Evolutionary conservation across 2,888 invertebrate species (phyloP).

Genomic region (Rhopalosiphum nymphaeae): DNA sequence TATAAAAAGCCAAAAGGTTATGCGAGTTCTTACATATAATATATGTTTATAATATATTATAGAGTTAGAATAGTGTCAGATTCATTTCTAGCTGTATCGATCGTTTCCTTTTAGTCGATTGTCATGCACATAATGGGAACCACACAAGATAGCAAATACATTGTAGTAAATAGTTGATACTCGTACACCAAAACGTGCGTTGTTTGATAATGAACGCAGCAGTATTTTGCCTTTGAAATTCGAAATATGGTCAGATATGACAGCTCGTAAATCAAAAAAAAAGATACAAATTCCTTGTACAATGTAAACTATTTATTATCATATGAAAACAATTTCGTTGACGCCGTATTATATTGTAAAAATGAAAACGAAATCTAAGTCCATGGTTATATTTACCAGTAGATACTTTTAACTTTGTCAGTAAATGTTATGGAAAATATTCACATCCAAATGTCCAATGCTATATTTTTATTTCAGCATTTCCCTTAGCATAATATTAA

Average conservation of each 20-base stretch:
- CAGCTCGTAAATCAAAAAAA: constrained; percentile 35
- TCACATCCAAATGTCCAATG: neutral
- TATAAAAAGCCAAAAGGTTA: neutral
- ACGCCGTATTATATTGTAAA: neutral
- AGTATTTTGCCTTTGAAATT: neutral
- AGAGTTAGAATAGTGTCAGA: neutral
- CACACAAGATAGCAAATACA: neutral
- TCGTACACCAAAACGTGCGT: neutral
- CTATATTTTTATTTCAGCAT: too few species aligned
- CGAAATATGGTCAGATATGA: constrained; percentile 25
- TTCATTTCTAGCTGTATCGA: neutral
- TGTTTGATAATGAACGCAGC: neutral
- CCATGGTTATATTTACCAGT: neutral
- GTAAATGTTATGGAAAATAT: neutral
- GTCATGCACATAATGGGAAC: neutral
- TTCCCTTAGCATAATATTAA: neutral
- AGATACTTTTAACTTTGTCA: neutral
- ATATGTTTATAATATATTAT: too few species aligned
- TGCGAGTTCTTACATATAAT: neutral
- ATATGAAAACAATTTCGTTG: neutral
- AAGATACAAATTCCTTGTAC: constrained; percentile 7
- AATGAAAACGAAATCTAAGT: neutral
- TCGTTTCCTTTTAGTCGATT: neutral
- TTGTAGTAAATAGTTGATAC: neutral
- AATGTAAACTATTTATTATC: neutral